Base-by-base conservation (phyloP, 1,140 invertebrate genomes). In the Chrysopa pallens region DNA sequence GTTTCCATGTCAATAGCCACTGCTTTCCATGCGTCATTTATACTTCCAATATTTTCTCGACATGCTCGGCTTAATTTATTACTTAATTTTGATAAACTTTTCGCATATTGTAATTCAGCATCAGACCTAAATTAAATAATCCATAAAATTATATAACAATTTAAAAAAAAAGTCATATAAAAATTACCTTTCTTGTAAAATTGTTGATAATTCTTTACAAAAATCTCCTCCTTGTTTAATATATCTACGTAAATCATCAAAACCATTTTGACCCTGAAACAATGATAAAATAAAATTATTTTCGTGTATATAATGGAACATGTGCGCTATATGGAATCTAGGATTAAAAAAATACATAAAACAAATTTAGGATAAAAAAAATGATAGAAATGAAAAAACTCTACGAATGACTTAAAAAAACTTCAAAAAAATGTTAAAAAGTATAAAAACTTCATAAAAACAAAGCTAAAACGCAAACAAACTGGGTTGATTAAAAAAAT, bases 161-260 rank as follows among this genome's bases (percentile, higher is more conserved):
- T n/a, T 36, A 42, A 14, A 31, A 44, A 29, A 39, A 9, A 36
- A 48, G 40, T 33, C 8, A 42, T 11, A 12, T 29, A 31, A 42
- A 11, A 43, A 53, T 64, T 66, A 91, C 88, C 89, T 84, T 68
- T 95, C 90, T 62, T 91, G 84, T 43, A 94, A 64, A 50, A 94
- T 85, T 33, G 74, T 63, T 1, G 85, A 74, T 17, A 95, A 66
- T 55, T 94, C 89, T 57, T 93, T 93, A 63, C 84, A 89, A 55
- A 94, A 91, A 59, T 95, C 90, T 37, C 84, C 84, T 13, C 89
- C 88, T 60, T 91, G 86, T 60, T 92, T 92, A 46, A 95, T 80
- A 57, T 89, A 88, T 48, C 83, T 76, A 44, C 88, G 72, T 23
- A 95, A 67, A 57, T 94, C 90, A 55, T 93, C 88, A 61, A 94